These are phyloP conservation scores for Papilio elwesi DNA, from an alignment of 2,888 invertebrate species.

Conservation along the genomic window DNA sequence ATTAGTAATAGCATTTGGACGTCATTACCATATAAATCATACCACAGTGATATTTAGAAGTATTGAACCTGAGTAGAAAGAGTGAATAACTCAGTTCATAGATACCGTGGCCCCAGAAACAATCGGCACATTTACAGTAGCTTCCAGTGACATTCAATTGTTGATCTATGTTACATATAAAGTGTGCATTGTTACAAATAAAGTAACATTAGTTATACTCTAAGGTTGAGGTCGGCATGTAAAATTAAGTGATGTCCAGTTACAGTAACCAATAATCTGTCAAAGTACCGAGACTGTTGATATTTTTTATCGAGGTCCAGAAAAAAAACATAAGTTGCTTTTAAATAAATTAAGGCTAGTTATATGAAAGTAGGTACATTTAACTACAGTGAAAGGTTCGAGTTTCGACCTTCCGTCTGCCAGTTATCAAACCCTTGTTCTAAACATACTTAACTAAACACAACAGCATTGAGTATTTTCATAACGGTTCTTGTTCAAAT, in stretches of 20 bases:
- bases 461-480: conserved; percentile 40
- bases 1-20: conserved; percentile 27
- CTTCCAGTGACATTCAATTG: conserved; percentile 7
- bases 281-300: no score
- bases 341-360: no score
- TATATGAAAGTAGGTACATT: no score
- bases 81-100: conserved; percentile 8
- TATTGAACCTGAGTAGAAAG: not conserved
- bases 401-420: no score
- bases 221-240: no score
- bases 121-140: conserved; percentile 21
- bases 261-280: no score
- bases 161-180: conserved; percentile 20
- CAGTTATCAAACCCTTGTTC: not conserved
- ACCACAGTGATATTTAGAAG: not conserved
- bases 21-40: conserved; percentile 22
- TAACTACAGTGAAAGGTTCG: no score
- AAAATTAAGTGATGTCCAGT: no score
- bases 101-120: conserved; percentile 16
- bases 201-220: not conserved
- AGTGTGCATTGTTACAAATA: conserved; percentile 30
- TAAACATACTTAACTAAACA: conserved; percentile 39
- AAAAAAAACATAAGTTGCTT: no score
- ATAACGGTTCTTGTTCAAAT: conserved; percentile 2
- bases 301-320: no score